phyloP scores from a whole-genome alignment of 2,888 invertebrate species.

The Cataglyphis albicans region DNA sequence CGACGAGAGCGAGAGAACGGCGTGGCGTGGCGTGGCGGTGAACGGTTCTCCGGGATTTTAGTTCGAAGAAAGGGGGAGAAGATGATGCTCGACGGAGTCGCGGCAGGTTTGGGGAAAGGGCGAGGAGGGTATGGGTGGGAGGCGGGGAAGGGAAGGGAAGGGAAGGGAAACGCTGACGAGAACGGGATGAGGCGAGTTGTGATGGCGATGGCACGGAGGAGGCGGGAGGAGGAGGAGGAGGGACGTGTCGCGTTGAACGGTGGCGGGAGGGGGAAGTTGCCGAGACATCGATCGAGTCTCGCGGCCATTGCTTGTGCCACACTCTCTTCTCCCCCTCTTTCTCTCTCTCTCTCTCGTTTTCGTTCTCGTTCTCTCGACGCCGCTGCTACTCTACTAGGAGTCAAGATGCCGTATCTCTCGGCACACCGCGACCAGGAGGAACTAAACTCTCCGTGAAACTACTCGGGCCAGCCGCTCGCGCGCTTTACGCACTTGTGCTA shows the following conservation, averaged over 20 bases:
- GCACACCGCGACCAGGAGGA: conserved; percentile 75
- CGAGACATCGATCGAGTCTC: conserved; percentile 85
- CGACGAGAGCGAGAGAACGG: conserved; percentile 54
- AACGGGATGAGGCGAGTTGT: conserved; percentile 60
- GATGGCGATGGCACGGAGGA: conserved; percentile 54
- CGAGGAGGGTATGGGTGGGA: conserved; percentile 20
- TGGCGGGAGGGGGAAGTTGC: conserved; percentile 80
- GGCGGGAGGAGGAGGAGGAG: conserved; percentile 38
- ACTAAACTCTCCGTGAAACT: conserved; percentile 84
- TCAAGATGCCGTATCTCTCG: conserved; percentile 84
- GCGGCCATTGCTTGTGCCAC: conserved; percentile 85
- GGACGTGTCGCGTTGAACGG: conserved; percentile 63
- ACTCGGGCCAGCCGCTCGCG: conserved; percentile 68
- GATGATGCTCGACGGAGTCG: conserved; percentile 38
- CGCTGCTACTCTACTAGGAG: conserved; percentile 81
- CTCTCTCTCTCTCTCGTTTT: not conserved
- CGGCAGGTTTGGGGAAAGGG: conserved; percentile 50
- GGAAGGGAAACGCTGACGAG: conserved; percentile 57
- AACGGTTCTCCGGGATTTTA: conserved; percentile 82
- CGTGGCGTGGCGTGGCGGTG: conserved; percentile 63
- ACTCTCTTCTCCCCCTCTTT: conserved; percentile 66
- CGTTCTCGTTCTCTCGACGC: conserved; percentile 8
- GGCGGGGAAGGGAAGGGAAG: not conserved
- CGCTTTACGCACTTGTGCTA: conserved; percentile 78
- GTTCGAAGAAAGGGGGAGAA: conserved; percentile 71